Evolutionary conservation across 2,113 vertebrate species (phyloP), one percentile per base, ranked within the genome.

Genomic region (Pterocles orientalis): DNA sequence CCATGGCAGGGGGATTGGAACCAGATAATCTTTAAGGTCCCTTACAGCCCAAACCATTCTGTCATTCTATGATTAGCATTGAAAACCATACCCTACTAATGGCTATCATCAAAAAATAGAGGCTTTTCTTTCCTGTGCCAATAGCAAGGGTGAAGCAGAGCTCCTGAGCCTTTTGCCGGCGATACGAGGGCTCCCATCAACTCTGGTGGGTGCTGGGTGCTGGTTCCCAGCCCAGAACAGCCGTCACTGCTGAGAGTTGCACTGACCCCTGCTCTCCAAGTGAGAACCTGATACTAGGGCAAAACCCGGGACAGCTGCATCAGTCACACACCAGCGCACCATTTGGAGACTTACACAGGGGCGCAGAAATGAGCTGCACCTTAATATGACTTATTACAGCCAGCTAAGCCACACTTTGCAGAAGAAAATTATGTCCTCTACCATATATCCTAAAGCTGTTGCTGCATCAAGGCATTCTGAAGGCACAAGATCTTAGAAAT

Each of bases 241-340:
- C 11, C 29, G 0, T 12, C 1, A 1, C 70, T 76, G 93, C 94
- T 90, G 50, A 47, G 85, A 70, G 50, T 84, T 1, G 1, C 2
- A 2, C 62, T 78, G 89, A 60, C 6, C 14, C 66, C 78, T 6
- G 9, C 80, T 69, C 77, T 8, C 10, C 66, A 0, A 70, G 60
- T 0, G 15, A 56, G 77, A 97, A 91, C 48, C 77, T 0, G 31
- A 96, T 72, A 89, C 86, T 56, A n/a, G 70, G 69, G 73, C 91
- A 70, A 29, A 93, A 17, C 58, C 65, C 33, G 0, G 80, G 89
- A 86, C 95, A 94, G 95, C 94, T 94, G 95, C 86, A 7, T 77
- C 91, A 29, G 76, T 66, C 94, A 84, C 76, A 92, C 94, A 54
- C 76, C 88, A 71, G n/a, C 0, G 6, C 5, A 1, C 82, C 86